Evolutionary conservation across 2,797 vertebrate genomes (phyloP).

Genomic region (Periparus ater): DNA sequence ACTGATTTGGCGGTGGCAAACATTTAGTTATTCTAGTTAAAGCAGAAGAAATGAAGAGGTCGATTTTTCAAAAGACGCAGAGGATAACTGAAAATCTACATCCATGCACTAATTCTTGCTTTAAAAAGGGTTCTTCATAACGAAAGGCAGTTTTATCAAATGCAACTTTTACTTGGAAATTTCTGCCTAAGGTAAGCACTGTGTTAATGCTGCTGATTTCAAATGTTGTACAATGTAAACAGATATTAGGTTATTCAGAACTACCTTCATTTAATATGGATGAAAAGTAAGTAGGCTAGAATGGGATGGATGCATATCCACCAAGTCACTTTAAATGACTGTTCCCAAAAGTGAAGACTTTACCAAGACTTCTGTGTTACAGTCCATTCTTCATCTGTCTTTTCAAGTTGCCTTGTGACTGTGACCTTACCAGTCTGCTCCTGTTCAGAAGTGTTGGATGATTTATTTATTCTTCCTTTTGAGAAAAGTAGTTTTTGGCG

Average conservation of each 20-base stretch:
- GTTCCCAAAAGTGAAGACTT: not conserved
- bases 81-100: not conserved
- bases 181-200: not conserved
- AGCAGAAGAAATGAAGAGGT: not conserved
- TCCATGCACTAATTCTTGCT: not conserved
- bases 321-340: not conserved
- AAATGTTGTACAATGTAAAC: not conserved
- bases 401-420: not conserved
- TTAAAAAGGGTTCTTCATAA: not conserved
- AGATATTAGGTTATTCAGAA: not conserved
- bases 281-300: not conserved
- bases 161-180: not conserved
- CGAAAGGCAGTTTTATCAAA: not conserved
- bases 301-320: not conserved
- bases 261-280: not conserved
- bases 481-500: not conserved
- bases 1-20: not conserved
- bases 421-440: not conserved
- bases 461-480: not conserved
- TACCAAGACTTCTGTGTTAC: not conserved
- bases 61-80: not conserved
- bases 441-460: not conserved
- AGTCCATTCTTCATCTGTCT: not conserved
- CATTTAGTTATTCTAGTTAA: not conserved
- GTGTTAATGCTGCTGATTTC: not conserved